phyloP scores from a whole-genome alignment of 2,797 vertebrate species.

The Ptychadena robeensis region DNA sequence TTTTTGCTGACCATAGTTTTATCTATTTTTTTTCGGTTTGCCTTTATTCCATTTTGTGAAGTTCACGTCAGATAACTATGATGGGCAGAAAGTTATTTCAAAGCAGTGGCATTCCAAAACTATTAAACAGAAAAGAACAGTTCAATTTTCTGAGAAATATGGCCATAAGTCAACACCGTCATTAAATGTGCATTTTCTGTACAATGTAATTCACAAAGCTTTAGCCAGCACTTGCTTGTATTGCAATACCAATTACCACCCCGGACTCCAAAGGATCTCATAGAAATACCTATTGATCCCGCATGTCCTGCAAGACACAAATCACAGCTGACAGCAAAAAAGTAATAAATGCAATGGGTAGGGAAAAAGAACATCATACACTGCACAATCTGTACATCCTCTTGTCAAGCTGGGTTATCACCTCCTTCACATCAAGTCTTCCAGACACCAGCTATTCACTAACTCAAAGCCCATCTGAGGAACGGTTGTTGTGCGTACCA shows the following conservation, averaged over 20 bases:
- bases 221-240: conserved; percentile 52
- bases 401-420: conserved; percentile 51
- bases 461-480: neutral
- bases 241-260: conserved; percentile 52
- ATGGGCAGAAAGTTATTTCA: conserved; percentile 31
- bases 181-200: conserved; percentile 53
- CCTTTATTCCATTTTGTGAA: neutral
- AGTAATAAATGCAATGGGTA: conserved; percentile 52
- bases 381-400: conserved; percentile 42
- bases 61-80: conserved; percentile 21
- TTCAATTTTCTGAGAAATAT: conserved; percentile 45
- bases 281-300: conserved; percentile 53
- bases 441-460: conserved; percentile 23
- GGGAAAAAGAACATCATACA: conserved; percentile 44
- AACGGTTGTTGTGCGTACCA: neutral
- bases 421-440: conserved; percentile 43
- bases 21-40: conserved; percentile 7
- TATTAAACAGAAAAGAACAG: conserved; percentile 44
- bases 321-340: conserved; percentile 48
- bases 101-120: conserved; percentile 39
- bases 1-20: neutral
- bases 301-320: conserved; percentile 50
- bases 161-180: conserved; percentile 45
- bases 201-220: conserved; percentile 50
- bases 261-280: conserved; percentile 39